A percentile compares a stretch with the other conserved stretches of the same genome.
These are phyloP conservation scores for Vulpes vulpes DNA, from an alignment of 2,113 vertebrate genomes.

Conservation along the genomic window DNA sequence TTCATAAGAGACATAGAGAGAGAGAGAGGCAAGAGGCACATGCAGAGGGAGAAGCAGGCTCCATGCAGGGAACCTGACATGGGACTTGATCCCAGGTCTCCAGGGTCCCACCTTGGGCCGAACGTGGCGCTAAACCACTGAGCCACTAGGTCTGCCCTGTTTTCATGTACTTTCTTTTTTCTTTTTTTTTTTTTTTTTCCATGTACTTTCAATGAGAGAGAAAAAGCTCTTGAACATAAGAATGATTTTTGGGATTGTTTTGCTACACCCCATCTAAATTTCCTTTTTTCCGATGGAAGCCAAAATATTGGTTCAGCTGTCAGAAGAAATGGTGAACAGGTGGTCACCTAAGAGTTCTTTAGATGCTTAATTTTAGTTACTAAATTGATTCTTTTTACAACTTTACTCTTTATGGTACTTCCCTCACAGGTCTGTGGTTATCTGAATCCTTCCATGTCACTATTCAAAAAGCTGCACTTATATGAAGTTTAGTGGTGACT, in stretches of 20 bases:
- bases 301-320: not conserved
- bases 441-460: not conserved
- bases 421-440: not conserved
- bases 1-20: too few relatives aligned
- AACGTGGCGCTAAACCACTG: too few relatives aligned
- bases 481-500: not conserved
- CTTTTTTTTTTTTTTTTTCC: too few relatives aligned
- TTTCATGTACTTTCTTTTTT: too few relatives aligned
- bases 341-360: not conserved
- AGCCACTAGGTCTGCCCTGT: too few relatives aligned
- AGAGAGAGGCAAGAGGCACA: too few relatives aligned
- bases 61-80: too few relatives aligned
- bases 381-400: not conserved
- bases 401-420: not conserved
- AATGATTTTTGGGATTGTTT: slow-evolving; percentile 2
- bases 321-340: not conserved
- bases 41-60: too few relatives aligned
- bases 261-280: not conserved
- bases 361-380: not conserved
- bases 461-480: not conserved
- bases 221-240: not conserved
- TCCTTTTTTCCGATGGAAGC: not conserved
- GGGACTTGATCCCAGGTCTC: too few relatives aligned
- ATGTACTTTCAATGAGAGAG: not conserved
- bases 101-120: too few relatives aligned